Conservation (phyloP, 2,888 invertebrate species). For the Adelphocoris suturalis region DNA sequence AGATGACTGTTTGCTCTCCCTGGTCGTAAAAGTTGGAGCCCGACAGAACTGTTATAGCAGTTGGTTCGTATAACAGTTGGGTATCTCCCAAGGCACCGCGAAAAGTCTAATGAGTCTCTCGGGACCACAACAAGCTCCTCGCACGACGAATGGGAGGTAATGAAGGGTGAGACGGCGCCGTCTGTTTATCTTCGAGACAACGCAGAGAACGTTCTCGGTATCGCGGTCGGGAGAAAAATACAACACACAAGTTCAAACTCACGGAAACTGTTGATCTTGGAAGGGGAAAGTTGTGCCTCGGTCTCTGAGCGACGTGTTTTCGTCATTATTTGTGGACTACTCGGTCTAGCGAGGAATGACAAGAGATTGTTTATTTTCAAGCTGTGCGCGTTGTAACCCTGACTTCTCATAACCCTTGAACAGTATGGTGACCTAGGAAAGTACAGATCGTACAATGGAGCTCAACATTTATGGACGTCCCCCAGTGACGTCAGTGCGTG, state of each 20-base stretch:
- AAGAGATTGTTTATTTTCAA: no score
- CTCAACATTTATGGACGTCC: no score
- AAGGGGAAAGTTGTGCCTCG: not conserved
- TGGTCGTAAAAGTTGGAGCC: not conserved
- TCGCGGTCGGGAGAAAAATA: slow-evolving; percentile 31
- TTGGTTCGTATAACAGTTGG: not conserved
- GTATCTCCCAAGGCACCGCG: not conserved
- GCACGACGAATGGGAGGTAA: slow-evolving; percentile 3
- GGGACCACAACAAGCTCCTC: not conserved
- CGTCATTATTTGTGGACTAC: no score
- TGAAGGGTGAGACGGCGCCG: slow-evolving; percentile 16
- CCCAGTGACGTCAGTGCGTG: no score
- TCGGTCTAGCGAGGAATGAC: no score
- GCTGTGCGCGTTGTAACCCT: no score
- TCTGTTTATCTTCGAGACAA: slow-evolving; percentile 3
- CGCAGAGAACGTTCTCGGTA: not conserved
- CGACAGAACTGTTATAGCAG: not conserved
- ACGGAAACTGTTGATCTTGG: not conserved
- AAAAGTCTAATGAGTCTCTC: slow-evolving; percentile 24
- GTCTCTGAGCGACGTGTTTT: no score
- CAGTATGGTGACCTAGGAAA: no score
- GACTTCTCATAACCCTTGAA: no score
- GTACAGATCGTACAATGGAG: no score
- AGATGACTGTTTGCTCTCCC: not conserved
- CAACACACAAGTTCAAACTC: not conserved